Conservation (phyloP, 2,888 invertebrate genomes). For the Linyphia triangularis region DNA sequence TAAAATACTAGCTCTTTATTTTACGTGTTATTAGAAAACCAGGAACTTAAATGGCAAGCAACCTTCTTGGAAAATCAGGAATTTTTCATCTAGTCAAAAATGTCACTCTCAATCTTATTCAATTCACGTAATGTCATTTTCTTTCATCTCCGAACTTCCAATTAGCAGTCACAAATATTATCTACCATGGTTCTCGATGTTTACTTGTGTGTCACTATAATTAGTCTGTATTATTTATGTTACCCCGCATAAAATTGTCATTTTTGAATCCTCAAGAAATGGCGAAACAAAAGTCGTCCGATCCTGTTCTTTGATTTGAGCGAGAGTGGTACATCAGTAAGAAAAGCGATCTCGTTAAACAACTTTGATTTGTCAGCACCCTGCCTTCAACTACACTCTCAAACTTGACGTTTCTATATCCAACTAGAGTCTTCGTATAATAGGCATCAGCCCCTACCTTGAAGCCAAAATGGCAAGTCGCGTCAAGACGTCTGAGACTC, state of each 20-base stretch:
- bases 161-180: no score
- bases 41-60: no score
- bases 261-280: neutral
- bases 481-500: conserved; percentile 32
- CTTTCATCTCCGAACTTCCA: no score
- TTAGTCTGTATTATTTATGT: neutral
- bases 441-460: neutral
- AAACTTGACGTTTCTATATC: neutral
- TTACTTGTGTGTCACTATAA: no score
- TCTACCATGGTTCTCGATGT: no score
- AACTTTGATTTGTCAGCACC: neutral
- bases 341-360: neutral
- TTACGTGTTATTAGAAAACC: no score
- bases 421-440: neutral
- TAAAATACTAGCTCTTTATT: no score
- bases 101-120: no score
- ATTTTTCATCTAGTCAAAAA: no score
- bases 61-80: no score
- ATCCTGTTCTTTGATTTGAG: neutral
- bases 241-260: neutral
- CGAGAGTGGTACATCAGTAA: no score
- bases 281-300: neutral
- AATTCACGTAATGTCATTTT: no score
- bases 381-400: neutral
- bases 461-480: neutral